A percentile compares a stretch with the other conserved stretches of the same genome.
Evolutionary conservation across 2,113 vertebrate genomes (phyloP).

Genomic region (Falco punctatus): DNA sequence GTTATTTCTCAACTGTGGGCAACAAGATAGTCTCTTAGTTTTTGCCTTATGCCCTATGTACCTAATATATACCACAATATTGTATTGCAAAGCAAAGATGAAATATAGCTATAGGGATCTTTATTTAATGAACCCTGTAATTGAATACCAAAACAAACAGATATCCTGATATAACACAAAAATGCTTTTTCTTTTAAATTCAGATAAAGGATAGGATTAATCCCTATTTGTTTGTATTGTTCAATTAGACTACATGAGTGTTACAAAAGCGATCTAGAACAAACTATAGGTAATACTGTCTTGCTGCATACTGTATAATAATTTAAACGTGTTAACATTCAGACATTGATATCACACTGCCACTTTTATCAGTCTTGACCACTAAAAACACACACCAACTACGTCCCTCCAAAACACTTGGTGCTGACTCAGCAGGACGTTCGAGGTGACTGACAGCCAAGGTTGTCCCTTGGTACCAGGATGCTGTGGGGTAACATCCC

Average conservation of each 20-base stretch:
- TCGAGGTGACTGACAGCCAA: fast-evolving
- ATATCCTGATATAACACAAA: background rate
- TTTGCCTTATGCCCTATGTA: background rate
- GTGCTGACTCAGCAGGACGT: background rate
- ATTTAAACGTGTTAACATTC: background rate
- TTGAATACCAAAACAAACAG: conserved; percentile 41
- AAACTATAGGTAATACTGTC: background rate
- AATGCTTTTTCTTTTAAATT: background rate
- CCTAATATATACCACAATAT: background rate
- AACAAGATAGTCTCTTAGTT: background rate
- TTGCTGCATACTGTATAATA: too few relatives aligned
- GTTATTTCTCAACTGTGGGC: background rate
- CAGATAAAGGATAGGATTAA: background rate
- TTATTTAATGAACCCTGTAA: conserved; percentile 57
- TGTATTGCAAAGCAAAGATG: conserved; percentile 1
- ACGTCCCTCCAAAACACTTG: background rate
- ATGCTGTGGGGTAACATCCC: background rate
- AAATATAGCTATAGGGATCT: conserved; percentile 3
- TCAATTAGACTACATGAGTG: background rate
- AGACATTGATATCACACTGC: background rate
- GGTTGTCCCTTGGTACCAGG: fast-evolving
- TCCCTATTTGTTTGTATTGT: background rate
- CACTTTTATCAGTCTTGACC: background rate
- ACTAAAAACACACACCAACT: background rate
- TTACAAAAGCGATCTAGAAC: background rate